Conservation (phyloP, 2,888 invertebrate species). For the Protonemura montana region DNA sequence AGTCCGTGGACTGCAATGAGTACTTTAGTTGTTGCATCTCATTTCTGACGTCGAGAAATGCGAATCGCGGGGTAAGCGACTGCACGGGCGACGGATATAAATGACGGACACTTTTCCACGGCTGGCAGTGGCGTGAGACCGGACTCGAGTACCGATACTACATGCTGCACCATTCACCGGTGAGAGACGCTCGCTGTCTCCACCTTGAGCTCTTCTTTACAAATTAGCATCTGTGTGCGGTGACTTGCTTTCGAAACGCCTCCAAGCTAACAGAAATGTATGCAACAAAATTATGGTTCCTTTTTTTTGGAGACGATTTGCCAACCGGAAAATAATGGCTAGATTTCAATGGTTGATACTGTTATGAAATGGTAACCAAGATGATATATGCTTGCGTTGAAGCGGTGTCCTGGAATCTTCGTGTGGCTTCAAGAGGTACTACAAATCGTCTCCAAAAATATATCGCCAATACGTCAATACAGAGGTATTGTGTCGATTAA, state of each 20-base stretch:
- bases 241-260: background rate
- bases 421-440: too few species aligned
- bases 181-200: background rate
- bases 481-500: too few species aligned
- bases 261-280: background rate
- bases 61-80: background rate
- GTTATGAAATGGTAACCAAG: too few species aligned
- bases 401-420: too few species aligned
- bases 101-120: background rate
- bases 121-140: conserved; percentile 12
- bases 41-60: conserved; percentile 3
- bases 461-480: too few species aligned
- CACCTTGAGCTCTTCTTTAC: background rate
- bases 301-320: conserved; percentile 1
- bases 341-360: too few species aligned
- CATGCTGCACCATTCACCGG: background rate
- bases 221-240: background rate
- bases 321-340: background rate
- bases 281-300: background rate
- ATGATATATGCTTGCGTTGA: too few species aligned
- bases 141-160: background rate
- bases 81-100: background rate
- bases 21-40: conserved; percentile 7
- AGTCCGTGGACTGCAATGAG: background rate
- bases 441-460: too few species aligned